Conservation (phyloP, 1,140 invertebrate genomes). For the Calephelis virginiensis region DNA sequence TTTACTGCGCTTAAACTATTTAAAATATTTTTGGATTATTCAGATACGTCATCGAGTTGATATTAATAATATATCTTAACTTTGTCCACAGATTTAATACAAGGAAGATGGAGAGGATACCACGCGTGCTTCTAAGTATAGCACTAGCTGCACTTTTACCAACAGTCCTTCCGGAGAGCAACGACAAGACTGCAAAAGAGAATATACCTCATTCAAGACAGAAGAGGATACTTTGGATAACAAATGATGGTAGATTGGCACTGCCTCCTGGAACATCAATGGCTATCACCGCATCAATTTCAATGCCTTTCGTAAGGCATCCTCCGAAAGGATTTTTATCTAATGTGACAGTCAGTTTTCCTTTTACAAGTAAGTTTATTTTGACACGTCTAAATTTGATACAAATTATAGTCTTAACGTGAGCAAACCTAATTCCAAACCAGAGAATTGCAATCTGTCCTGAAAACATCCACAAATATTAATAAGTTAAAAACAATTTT, state of each 20-base stretch:
- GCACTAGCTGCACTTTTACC: slow-evolving; percentile 60
- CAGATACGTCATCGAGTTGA: too few relatives aligned
- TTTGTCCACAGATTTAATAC: slow-evolving; percentile 25
- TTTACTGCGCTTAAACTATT: too few relatives aligned
- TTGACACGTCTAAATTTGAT: slow-evolving; percentile 2
- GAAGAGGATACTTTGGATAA: slow-evolving; percentile 90
- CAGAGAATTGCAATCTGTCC: too few relatives aligned
- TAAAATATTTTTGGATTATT: too few relatives aligned
- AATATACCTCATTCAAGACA: slow-evolving; percentile 84
- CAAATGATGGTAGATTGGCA: slow-evolving; percentile 88
- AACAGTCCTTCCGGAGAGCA: slow-evolving; percentile 49
- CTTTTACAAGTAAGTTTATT: slow-evolving; percentile 88
- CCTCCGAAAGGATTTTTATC: slow-evolving; percentile 91
- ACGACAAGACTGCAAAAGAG: slow-evolving; percentile 54
- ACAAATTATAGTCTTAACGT: background rate
- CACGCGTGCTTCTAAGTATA: slow-evolving; percentile 66
- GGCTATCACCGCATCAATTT: slow-evolving; percentile 88
- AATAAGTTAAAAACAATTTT: too few relatives aligned
- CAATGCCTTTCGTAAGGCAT: slow-evolving; percentile 89
- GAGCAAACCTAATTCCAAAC: background rate
- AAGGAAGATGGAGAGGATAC: slow-evolving; percentile 59
- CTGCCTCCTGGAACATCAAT: slow-evolving; percentile 89
- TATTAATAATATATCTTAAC: background rate
- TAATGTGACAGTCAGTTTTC: slow-evolving; percentile 90
- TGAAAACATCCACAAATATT: too few relatives aligned